Evolutionary conservation across 2,113 vertebrate genomes (phyloP), one percentile per base, ranked within the genome.

Genomic region (Rissa tridactyla): DNA sequence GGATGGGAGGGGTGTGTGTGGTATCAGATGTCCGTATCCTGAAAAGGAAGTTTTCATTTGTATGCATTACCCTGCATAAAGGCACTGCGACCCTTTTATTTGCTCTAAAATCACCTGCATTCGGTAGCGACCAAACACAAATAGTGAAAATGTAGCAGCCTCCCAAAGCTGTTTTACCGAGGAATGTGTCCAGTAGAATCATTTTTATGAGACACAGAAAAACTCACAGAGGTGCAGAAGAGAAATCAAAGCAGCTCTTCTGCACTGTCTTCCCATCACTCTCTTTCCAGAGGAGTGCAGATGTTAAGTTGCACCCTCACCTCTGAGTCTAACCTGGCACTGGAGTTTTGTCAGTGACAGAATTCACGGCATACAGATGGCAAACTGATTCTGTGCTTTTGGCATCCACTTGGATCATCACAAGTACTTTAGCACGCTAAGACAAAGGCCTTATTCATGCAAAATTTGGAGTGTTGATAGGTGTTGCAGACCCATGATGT

Each of bases 1-100:
- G 15, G 25, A 30, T 21, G 8, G 17, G 3, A 3, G 10, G 49
- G n/a, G 20, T 0, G 2, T 25, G 13, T 21, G 27, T 0, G 0
- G n/a, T 25, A 18, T 57, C n/a, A 65, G 19, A 13, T 27, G 17
- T 27, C n/a, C 17, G 11, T 49, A n/a, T 17, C 22, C 9, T 1
- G 0, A 71, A 69, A 36, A 0, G 1, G 13, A 29, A 20, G 16
- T 34, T 46, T 58, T 25, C 3, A 14, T 34, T 51, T 49, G 11
- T 11, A 22, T 47, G 6, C 16, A 13, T 58, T 58, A 15, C n/a
- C 8, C 13, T 52, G 12, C 29, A 47, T 16, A 30, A 73, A 34
- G 36, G 21, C 14, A 30, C 19, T 34, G 23, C 0, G 2, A 55
- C 15, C 4, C 23, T 7, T 47, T 32, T 58, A 40, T 58, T 80